Base-by-base conservation (phyloP, 2,113 vertebrate genomes). In the Cyphomyrus plagiostoma region DNA sequence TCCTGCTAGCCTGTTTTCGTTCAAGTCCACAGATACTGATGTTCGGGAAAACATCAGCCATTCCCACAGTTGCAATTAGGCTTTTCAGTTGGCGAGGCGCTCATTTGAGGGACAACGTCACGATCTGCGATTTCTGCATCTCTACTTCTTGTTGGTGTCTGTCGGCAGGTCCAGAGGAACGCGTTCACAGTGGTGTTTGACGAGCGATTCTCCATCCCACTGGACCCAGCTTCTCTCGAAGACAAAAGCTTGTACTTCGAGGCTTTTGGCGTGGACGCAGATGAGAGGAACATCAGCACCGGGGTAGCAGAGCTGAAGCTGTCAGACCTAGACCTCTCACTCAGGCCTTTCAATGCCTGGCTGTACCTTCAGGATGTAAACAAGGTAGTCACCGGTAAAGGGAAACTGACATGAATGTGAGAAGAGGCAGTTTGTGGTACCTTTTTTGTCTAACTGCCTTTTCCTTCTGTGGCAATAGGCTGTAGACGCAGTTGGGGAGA, bases 311-410 rank as follows among this genome's bases (percentile, higher is more conserved):
- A 99, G 88, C 96, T 99, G 90, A 99, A 98, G 90, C 95, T 99
- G 21, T 98, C 96, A 0, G 98, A 99, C 90, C 94, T 99, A 50
- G 98, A 98, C 93, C 96, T 99, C 90, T 94, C 94, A 3, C 52
- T 94, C 35, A 95, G 98, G 1, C 97, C 98, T 19, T 99, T 99
- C 95, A 96, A 94, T 0, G 97, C 98, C 90, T 99, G 98, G 98
- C 97, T 99, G 23, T 99, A 99, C 94, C 95, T 99, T 26, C 98
- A 99, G 91, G 98, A 99, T 91, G 95, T 96, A 91, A 99, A 97
- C 93, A 99, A 98, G 97, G 98, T 97, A 39, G 58, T 56, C 56
- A 30, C 45, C 4, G 2, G 26, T 62, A 53, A 17, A 77, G 21
- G 30, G 1, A 82, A 52, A 53, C 11, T 52, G 21, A 30, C 3